These are phyloP conservation scores for Bovichtus diacanthus DNA, from an alignment of 2,797 vertebrate genomes.

Conservation along the genomic window DNA sequence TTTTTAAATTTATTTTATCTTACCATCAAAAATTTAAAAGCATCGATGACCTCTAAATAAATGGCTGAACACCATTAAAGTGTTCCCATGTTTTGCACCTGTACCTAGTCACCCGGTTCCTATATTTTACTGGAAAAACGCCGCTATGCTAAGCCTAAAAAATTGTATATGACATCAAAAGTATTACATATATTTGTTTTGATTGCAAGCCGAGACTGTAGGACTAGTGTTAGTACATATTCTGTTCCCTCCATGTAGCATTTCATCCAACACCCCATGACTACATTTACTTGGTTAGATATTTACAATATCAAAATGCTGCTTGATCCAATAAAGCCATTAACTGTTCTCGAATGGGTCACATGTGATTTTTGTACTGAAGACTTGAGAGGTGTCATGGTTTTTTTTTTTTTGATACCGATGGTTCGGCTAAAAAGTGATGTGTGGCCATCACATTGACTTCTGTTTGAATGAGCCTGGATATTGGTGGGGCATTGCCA, in stretches of 20 bases:
- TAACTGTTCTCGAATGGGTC: conserved; percentile 81
- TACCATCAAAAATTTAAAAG: neutral
- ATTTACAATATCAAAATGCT: conserved; percentile 77
- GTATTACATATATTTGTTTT: conserved; percentile 29
- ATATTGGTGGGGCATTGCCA: conserved; percentile 70
- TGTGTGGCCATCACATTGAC: conserved; percentile 65
- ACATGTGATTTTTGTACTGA: conserved; percentile 82
- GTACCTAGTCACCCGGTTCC: conserved; percentile 23
- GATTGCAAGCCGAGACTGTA: conserved; percentile 46
- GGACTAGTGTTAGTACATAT: conserved; percentile 55
- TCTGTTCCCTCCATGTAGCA: conserved; percentile 71
- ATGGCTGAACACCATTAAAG: conserved; percentile 19
- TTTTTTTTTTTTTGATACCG: conserved; percentile 33
- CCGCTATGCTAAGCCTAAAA: conserved; percentile 14
- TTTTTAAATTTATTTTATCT: neutral
- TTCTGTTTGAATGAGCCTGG: conserved; percentile 73
- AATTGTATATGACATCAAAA: conserved; percentile 27
- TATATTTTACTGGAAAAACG: conserved; percentile 27
- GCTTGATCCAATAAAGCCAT: conserved; percentile 85
- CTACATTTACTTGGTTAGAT: conserved; percentile 67
- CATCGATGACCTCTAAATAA: neutral
- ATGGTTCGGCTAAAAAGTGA: conserved; percentile 46
- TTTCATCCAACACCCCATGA: conserved; percentile 77
- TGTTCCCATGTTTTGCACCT: conserved; percentile 49
- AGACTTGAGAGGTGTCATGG: conserved; percentile 54